Evolutionary conservation across 2,797 vertebrate species (phyloP).

Genomic region (Sebastes oblongus): DNA sequence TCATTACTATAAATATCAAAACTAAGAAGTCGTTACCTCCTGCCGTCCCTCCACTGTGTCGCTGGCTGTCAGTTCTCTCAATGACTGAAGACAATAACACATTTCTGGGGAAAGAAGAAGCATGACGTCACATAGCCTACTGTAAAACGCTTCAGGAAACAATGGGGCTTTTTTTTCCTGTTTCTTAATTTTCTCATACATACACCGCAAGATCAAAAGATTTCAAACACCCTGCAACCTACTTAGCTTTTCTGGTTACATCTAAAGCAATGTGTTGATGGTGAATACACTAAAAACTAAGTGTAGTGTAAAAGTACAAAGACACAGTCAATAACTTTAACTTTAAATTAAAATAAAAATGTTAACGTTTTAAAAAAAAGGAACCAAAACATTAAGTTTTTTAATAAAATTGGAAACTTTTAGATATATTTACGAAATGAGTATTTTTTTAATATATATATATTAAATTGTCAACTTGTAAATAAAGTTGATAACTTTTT

Average conservation of each 20-base stretch:
- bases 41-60: not conserved
- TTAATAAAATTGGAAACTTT: not conserved
- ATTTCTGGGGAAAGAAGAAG: conserved; percentile 51
- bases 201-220: not conserved
- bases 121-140: conserved; percentile 34
- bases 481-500: not conserved
- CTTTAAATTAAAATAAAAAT: no score
- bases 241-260: not conserved
- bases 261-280: no score
- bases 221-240: not conserved
- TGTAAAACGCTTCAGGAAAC: conserved; percentile 41
- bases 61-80: not conserved
- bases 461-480: not conserved
- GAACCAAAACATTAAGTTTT: not conserved
- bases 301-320: not conserved
- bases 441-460: not conserved
- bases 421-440: not conserved
- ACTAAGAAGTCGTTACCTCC: conserved; percentile 32
- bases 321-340: not conserved
- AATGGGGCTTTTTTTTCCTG: not conserved
- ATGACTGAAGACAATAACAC: conserved; percentile 1
- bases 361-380: no score
- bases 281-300: not conserved
- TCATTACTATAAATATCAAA: not conserved
- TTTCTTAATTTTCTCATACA: not conserved